Evolutionary conservation across 2,797 vertebrate genomes (phyloP), one percentile per base, ranked within the genome.

Genomic region (Myripristis jacobus): DNA sequence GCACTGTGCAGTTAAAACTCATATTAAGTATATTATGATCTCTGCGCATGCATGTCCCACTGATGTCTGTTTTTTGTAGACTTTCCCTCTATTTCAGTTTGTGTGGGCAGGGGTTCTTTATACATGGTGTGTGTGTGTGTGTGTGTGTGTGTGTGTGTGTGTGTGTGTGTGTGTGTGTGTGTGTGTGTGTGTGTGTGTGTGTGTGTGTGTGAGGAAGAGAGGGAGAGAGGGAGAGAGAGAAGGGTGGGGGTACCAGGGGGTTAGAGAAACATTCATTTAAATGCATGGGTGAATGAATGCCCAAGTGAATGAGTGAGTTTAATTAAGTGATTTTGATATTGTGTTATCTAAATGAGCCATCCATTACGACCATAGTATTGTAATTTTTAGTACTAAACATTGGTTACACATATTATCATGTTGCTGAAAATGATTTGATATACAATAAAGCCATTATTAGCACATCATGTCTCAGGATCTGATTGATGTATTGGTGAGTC

Each of bases 31-130:
- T 52, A 1, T 2, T 18, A 13, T 24, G 65, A 16, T 57, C 55
- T 70, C 46, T 53, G 34, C 44, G 34, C 56, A 66, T 31, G 22
- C 6, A 12, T 57, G 27, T 67, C 24, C 29, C 25, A 54, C n/a
- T n/a, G 46, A 75, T 58, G 56, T 59, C 9, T 36, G 44, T 16
- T 69, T 82, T 74, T 56, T 44, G 50, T 63, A 61, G 60, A 21
- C 56, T 59, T 62, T 15, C 12, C 41, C 34, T 55, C 18, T 61
- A 0, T 71, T 22, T 74, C n/a, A 57, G 44, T 68, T 79, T 81
- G 75, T 36, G 9, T 19, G 18, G 21, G 3, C 59, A 25, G 31
- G 75, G 54, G 10, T 59, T 63, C 12, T 79, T 13, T 59, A 63
- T 44, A 58, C 19, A 58, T 1, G 66, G 48, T 74, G n/a, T 60